Conservation (phyloP, 2,797 vertebrate species). For the Karalla daura region DNA sequence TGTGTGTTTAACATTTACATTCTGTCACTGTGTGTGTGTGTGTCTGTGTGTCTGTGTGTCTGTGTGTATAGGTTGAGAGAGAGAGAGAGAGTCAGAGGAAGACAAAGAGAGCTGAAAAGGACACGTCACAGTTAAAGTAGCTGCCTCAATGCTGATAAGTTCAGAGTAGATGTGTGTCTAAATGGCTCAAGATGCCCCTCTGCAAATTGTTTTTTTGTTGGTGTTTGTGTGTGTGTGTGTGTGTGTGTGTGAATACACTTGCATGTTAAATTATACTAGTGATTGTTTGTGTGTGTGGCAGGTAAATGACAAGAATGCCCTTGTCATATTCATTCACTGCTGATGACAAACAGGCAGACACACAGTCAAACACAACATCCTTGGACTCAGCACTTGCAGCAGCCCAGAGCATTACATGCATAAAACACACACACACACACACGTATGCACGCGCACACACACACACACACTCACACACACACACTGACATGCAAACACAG, state of each 20-base stretch:
- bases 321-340: slow-evolving; percentile 37
- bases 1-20: slow-evolving; percentile 27
- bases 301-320: slow-evolving; percentile 32
- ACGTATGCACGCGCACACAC: too few relatives aligned
- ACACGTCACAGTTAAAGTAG: slow-evolving; percentile 10
- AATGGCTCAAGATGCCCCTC: neutral
- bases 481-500: slow-evolving; percentile 11
- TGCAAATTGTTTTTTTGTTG: too few relatives aligned
- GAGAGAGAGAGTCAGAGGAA: too few relatives aligned
- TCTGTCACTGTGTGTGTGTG: neutral
- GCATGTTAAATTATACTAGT: neutral
- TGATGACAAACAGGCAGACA: slow-evolving; percentile 5
- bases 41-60: slow-evolving; percentile 3
- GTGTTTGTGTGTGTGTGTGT: neutral
- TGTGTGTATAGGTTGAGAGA: too few relatives aligned
- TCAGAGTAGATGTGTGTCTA: neutral
- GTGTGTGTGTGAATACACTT: neutral
- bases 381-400: neutral
- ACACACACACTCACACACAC: neutral
- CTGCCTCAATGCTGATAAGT: slow-evolving; percentile 16
- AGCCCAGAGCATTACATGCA: neutral
- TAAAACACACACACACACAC: neutral
- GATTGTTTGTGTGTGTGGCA: slow-evolving; percentile 9
- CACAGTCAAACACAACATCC: neutral
- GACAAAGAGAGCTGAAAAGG: slow-evolving; percentile 7